Evolutionary conservation across 2,888 invertebrate genomes (phyloP), one percentile per base, ranked within the genome.

Genomic region (Troides oblongomaculatus): DNA sequence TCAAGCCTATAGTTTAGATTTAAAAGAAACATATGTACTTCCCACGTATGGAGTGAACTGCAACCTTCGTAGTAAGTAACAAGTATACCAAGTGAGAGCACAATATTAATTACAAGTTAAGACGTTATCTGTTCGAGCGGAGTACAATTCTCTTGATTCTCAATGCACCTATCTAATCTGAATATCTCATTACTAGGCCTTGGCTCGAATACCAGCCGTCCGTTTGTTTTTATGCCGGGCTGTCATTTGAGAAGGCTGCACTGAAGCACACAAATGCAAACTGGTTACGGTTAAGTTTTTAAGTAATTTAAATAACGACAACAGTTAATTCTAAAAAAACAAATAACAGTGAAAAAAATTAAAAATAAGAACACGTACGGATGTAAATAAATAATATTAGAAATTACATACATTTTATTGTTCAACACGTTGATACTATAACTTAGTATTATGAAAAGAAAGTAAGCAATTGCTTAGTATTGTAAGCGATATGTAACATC

Each of bases 241-340:
- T 91, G 92, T 91, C 90, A 90, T 89, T 87, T 83, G 85, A 92
- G 92, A 92, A 92, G 92, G 92, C 89, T 92, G 87, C 84, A 83
- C 83, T 81, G 79, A 82, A 82, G 83, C 84, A 83, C 76, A 80
- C 80, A 90, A 92, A 92, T 92, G 92, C 84, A 87, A 91, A 91
- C 92, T 79, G 88, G 90, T 92, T 86, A 77, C 81, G 77, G 73
- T 74, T 72, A 73, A 67, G 73, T 73, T 70, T 76, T 78, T 78
- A 76, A 78, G 77, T 74, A 76, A 79, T 25, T 25, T 25, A 25
- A 25, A 5, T 81, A 78, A 76, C 79, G 78, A 78, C 81, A 75
- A 75, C 79, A 74, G 77, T 53, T 17, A 56, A 7, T 12, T 36
- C 7, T 14, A 61, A 50, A 53, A 23, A n/a, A 58, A 21, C 58